These are phyloP conservation scores for Poeciliopsis paucimaculata DNA, from an alignment of 2,797 vertebrate genomes.

Conservation along the genomic window DNA sequence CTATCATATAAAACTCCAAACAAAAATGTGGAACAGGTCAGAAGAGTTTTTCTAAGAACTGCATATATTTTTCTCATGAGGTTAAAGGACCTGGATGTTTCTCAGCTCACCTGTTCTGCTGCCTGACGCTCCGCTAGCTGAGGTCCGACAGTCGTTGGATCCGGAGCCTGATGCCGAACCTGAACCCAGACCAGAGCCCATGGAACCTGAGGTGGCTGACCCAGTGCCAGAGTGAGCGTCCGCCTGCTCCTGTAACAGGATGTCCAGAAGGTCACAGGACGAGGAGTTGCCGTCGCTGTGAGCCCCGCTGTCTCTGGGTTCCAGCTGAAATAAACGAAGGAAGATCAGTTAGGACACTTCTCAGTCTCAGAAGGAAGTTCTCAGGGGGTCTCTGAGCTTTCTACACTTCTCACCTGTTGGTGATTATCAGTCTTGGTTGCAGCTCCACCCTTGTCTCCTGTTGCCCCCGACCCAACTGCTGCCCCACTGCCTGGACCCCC, in stretches of 20 bases:
- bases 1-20: not conserved
- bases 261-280: slow-evolving; percentile 88
- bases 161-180: slow-evolving; percentile 82
- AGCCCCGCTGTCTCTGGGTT: slow-evolving; percentile 69
- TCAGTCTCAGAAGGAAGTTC: not conserved
- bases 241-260: slow-evolving; percentile 87
- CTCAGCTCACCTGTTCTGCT: slow-evolving; percentile 85
- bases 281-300: slow-evolving; percentile 86
- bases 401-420: slow-evolving; percentile 78
- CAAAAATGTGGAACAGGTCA: not conserved
- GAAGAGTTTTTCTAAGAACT: not conserved
- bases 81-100: not conserved
- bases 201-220: slow-evolving; percentile 88
- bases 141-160: slow-evolving; percentile 82
- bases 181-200: slow-evolving; percentile 87
- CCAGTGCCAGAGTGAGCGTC: slow-evolving; percentile 87
- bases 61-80: not conserved
- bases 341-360: not conserved
- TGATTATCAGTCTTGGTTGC: slow-evolving; percentile 52
- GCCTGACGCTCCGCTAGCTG: slow-evolving; percentile 80
- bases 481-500: slow-evolving; percentile 42
- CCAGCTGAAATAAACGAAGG: slow-evolving; percentile 53
- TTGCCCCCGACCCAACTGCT: slow-evolving; percentile 9
- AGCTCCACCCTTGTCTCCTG: slow-evolving; percentile 49
- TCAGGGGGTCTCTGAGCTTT: not conserved